A percentile compares a stretch with the other conserved stretches of the same genome.
Conservation (phyloP, 2,888 invertebrate genomes). For the Osedax fenrisi region DNA sequence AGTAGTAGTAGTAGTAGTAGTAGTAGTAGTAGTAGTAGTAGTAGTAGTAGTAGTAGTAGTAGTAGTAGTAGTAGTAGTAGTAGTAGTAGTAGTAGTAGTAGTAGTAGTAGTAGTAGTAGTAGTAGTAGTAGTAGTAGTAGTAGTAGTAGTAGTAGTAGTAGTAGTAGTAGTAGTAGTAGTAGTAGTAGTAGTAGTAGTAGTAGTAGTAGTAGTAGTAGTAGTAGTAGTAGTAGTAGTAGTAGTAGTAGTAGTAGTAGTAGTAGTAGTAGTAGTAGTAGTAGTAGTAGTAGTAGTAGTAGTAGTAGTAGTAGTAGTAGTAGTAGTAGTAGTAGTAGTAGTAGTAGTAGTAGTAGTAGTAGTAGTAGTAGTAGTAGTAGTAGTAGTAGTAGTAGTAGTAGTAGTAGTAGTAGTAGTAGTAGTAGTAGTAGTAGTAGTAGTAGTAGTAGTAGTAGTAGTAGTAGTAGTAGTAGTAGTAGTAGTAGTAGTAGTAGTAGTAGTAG, state of each 20-base stretch:
- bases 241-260: conserved; percentile 23
- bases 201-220: conserved; percentile 24
- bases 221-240: conserved; percentile 19
- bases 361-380: conserved; percentile 23
- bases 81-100: conserved; percentile 25
- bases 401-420: conserved; percentile 4
- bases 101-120: not conserved
- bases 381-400: conserved; percentile 24
- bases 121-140: conserved; percentile 23
- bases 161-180: conserved; percentile 26
- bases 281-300: conserved; percentile 18
- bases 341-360: conserved; percentile 17
- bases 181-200: conserved; percentile 24
- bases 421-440: conserved; percentile 29
- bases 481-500: conserved; percentile 29
- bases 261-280: conserved; percentile 25
- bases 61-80: conserved; percentile 27
- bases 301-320: conserved; percentile 15
- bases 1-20: conserved; percentile 18
- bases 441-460: conserved; percentile 22
- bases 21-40: conserved; percentile 21
- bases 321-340: not conserved
- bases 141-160: conserved; percentile 28
- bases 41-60: conserved; percentile 26
- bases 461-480: conserved; percentile 29